Percentiles rank a stretch among this genome's conserved stretches.
Evolutionary conservation across 2,797 vertebrate species (phyloP).

Genomic region (Enteromius thamalakanensis): DNA sequence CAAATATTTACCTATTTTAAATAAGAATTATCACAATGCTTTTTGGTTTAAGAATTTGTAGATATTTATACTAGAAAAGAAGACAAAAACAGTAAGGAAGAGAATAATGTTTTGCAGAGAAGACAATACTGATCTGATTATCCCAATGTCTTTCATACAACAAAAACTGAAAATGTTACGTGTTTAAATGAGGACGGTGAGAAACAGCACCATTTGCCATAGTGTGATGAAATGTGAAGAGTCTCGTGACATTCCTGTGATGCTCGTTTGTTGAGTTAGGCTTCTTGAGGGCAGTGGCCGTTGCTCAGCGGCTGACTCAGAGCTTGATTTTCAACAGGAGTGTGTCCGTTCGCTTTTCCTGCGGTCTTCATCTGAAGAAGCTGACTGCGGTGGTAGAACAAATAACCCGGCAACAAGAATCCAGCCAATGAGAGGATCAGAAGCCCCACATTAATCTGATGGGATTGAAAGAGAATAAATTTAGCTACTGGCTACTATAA

Average conservation of each 20-base stretch:
- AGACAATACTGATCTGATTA: slow-evolving; percentile 21
- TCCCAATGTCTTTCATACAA: background rate
- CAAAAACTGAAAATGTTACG: too few relatives aligned
- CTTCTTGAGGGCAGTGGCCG: slow-evolving; percentile 63
- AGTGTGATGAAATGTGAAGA: background rate
- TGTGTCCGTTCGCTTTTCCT: slow-evolving; percentile 50
- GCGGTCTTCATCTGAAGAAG: slow-evolving; percentile 71
- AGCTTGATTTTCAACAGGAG: slow-evolving; percentile 61
- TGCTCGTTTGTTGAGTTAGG: slow-evolving; percentile 53
- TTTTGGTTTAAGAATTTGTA: too few relatives aligned
- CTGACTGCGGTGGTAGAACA: slow-evolving; percentile 78
- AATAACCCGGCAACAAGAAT: slow-evolving; percentile 87
- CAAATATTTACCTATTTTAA: too few relatives aligned
- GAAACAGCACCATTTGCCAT: background rate
- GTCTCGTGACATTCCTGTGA: background rate
- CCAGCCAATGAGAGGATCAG: slow-evolving; percentile 82
- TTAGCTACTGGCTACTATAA: background rate
- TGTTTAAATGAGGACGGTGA: background rate
- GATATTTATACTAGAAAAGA: too few relatives aligned
- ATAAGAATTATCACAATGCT: too few relatives aligned
- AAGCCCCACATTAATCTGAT: slow-evolving; percentile 86
- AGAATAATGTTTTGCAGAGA: too few relatives aligned
- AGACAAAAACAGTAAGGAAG: too few relatives aligned
- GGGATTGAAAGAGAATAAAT: slow-evolving; percentile 26
- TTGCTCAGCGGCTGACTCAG: slow-evolving; percentile 67